Base-by-base conservation (phyloP, 1,140 invertebrate species). In the Drosophila novamexicana region DNA sequence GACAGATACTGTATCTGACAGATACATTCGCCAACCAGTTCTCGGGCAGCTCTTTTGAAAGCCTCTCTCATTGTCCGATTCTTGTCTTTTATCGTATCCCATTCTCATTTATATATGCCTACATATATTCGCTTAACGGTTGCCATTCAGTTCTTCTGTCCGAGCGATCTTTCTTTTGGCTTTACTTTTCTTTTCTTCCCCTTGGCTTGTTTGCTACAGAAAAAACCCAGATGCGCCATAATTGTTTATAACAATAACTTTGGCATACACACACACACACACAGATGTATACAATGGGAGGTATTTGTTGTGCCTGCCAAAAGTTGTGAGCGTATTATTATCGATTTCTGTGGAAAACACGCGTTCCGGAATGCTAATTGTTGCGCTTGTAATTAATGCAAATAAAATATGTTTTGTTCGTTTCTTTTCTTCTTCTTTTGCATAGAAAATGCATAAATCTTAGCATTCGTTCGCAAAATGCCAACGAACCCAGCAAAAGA, bases 161-260 rank as follows among this genome's bases (percentile, higher is more conserved):
- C 22, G 22, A 29, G 0, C 14, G 44, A 14, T 32, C n/a, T 69
- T 69, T 16, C 6, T 14, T 39, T 53, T 62, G 14, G 22, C 12
- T 59, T 36, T 58, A 53, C 58, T 54, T 22, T n/a, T 12, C 8
- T 32, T 29, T 57, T 8, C 37, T 47, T 12, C 32, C 5, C n/a
- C 8, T 7, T 6, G 32, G 34, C 34, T 54, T 36, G 18, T 47
- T 18, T 18, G 44, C 44, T 47, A 32, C 18, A 32, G 10, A 37
- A 56, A 58, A 18, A 73, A 77, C 53, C 72, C 76, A 78, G 76
- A 78, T 78, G 76, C 58, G 53, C 45, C 32, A 54, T 61, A 75
- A 78, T 75, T 75, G 72, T 75, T 75, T 75, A 75, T 75, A 75
- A 64, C 72, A 75, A 75, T 58, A 73, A 53, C 9, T 61, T 45